These are phyloP conservation scores for Eurystomus glaucurus DNA, from an alignment of 2,797 vertebrate genomes.

Conservation along the genomic window DNA sequence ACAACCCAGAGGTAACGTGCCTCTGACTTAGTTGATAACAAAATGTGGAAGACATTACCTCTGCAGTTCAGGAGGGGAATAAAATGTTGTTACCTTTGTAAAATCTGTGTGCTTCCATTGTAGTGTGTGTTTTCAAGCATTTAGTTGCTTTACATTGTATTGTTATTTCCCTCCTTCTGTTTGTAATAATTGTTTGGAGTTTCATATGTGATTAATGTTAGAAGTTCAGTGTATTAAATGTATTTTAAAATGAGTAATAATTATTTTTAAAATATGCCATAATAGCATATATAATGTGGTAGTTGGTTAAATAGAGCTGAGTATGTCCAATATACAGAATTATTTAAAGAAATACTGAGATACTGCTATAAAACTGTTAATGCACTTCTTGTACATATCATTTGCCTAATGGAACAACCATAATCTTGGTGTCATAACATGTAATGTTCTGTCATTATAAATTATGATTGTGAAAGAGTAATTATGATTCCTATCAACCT, in stretches of 20 bases:
- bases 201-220: background rate
- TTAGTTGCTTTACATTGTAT: background rate
- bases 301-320: background rate
- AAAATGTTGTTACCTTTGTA: background rate
- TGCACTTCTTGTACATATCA: background rate
- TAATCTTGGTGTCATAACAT: background rate
- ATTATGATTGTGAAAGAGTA: background rate
- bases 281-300: background rate
- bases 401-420: background rate
- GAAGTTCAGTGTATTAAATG: background rate
- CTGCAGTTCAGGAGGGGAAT: background rate
- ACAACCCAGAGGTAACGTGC: background rate
- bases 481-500: background rate
- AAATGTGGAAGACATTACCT: slow-evolving; percentile 37
- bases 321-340: background rate
- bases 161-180: background rate
- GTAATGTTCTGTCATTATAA: background rate
- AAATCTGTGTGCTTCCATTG: background rate
- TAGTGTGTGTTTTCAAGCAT: background rate
- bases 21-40: background rate
- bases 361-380: background rate
- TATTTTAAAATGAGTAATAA: background rate
- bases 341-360: background rate
- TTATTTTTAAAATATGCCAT: background rate
- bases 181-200: background rate